Evolutionary conservation across 2,888 invertebrate species (phyloP).

Genomic region (Ectobius pallidus): DNA sequence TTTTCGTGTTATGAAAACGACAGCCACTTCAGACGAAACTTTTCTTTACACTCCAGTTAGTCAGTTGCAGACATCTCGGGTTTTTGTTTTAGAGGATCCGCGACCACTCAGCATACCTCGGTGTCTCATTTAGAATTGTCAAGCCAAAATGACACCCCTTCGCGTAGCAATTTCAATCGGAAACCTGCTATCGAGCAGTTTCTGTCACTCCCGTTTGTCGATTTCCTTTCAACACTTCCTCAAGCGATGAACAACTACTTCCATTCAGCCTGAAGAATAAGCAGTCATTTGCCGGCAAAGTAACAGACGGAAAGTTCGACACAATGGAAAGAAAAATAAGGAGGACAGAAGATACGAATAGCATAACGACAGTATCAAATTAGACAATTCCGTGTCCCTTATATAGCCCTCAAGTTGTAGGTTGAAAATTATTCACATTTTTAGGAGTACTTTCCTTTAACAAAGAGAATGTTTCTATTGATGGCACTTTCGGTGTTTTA

Average conservation of each 20-base stretch:
- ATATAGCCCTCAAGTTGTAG: too few relatives aligned
- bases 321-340: constrained; percentile 7
- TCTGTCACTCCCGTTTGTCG: constrained; percentile 17
- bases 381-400: constrained; percentile 16
- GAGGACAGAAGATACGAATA: neutral
- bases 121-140: constrained; percentile 11
- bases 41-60: too few relatives aligned
- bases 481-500: too few relatives aligned
- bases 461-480: too few relatives aligned
- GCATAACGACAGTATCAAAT: constrained; percentile 4
- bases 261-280: constrained; percentile 16
- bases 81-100: neutral
- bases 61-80: neutral
- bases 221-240: constrained; percentile 19
- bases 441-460: too few relatives aligned
- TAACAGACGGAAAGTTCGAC: constrained; percentile 17
- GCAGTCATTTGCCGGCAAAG: constrained; percentile 22
- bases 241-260: constrained; percentile 11
- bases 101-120: neutral
- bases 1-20: too few relatives aligned
- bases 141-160: neutral
- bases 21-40: too few relatives aligned
- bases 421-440: too few relatives aligned
- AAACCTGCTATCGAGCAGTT: constrained; percentile 9
- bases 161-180: constrained; percentile 8